These are phyloP conservation scores for Monochamus saltuarius DNA, from an alignment of 1,140 invertebrate genomes.

Conservation along the genomic window DNA sequence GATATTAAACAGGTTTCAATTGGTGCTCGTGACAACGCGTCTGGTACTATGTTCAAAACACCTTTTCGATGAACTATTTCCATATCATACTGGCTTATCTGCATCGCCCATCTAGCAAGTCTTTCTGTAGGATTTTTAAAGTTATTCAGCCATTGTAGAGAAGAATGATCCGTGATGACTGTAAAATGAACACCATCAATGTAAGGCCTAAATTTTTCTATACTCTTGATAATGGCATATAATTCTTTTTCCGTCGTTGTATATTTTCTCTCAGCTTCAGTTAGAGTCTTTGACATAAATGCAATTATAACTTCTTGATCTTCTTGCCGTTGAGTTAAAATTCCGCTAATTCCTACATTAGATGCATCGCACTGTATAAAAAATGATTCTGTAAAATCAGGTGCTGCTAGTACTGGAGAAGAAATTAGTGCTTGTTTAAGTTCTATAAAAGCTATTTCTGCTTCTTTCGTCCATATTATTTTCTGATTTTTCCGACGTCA, in stretches of 20 bases:
- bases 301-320: constrained; percentile 29
- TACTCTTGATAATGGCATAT: constrained; percentile 50
- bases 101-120: constrained; percentile 17
- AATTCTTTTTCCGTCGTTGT: constrained; percentile 53
- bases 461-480: constrained; percentile 2
- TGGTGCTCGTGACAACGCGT: neutral
- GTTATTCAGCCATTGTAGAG: constrained; percentile 15
- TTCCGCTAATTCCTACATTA: constrained; percentile 27
- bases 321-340: constrained; percentile 30
- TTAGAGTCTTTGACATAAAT: constrained; percentile 31
- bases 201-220: constrained; percentile 52
- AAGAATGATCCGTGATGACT: constrained; percentile 48
- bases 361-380: constrained; percentile 28
- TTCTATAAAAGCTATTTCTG: constrained; percentile 25
- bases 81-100: constrained; percentile 8
- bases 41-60: constrained; percentile 9
- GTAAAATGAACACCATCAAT: constrained; percentile 52
- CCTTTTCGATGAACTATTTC: constrained; percentile 6
- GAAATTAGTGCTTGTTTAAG: constrained; percentile 28
- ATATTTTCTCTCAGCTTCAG: constrained; percentile 48
- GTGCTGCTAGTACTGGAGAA: constrained; percentile 32
- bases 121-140: constrained; percentile 34
- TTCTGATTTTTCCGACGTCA: constrained; percentile 32
- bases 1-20: neutral
- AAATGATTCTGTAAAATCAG: constrained; percentile 34